Evolutionary conservation across 2,888 invertebrate genomes (phyloP).

Genomic region (Cephus spinipes): DNA sequence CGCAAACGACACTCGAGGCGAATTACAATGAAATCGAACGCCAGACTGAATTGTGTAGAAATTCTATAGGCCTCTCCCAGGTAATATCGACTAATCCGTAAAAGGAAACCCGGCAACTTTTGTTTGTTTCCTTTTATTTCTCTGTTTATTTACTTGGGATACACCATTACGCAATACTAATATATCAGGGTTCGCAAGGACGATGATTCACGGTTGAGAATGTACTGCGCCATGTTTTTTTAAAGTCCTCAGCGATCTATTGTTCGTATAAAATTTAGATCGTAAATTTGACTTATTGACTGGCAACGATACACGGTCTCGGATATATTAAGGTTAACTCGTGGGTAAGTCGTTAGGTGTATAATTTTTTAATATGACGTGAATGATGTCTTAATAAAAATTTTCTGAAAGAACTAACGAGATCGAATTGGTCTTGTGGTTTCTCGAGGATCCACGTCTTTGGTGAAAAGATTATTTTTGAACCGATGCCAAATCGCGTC

Average conservation of each 20-base stretch:
- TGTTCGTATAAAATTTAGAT: background rate
- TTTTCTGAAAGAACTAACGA: background rate
- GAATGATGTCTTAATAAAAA: background rate
- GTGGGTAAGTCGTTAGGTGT: background rate
- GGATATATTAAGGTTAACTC: background rate
- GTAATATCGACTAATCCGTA: background rate
- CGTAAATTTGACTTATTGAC: background rate
- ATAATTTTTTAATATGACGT: background rate
- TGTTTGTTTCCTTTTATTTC: background rate
- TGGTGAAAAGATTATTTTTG: background rate
- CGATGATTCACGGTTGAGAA: background rate
- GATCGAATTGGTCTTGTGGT: background rate
- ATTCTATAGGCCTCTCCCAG: background rate
- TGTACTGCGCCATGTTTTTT: background rate
- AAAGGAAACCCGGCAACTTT: background rate
- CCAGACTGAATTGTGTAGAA: background rate
- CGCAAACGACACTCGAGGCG: background rate
- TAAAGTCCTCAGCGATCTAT: background rate
- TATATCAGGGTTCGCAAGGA: background rate
- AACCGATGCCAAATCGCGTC: background rate
- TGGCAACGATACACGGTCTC: background rate
- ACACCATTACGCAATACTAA: background rate
- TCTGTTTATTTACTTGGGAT: background rate
- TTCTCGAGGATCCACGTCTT: background rate
- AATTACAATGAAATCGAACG: background rate